phyloP scores from a whole-genome alignment of 2,113 vertebrate species.

The Gnathonemus longibarbis region DNA sequence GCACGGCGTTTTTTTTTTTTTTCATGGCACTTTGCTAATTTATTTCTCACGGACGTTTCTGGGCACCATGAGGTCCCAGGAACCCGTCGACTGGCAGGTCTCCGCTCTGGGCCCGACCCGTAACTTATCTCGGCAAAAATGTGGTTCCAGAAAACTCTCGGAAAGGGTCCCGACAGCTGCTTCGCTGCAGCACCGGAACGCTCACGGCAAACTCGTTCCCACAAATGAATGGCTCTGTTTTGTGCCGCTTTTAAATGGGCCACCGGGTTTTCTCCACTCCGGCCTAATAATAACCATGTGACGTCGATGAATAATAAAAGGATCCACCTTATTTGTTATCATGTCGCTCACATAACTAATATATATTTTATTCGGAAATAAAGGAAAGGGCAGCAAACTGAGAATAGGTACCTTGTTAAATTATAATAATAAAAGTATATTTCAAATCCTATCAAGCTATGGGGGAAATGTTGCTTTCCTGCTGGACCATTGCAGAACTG shows the following conservation, averaged over 20 bases:
- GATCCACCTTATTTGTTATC: constrained; percentile 1
- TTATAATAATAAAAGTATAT: constrained; percentile 6
- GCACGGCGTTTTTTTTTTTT: not conserved
- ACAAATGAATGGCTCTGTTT: not conserved
- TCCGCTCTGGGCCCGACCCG: not conserved
- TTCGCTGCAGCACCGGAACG: not conserved
- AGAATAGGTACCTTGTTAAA: not conserved
- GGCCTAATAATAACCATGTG: constrained; percentile 1
- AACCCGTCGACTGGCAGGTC: too few relatives aligned
- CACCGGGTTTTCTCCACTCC: not conserved
- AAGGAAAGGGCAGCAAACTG: not conserved
- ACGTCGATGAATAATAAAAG: not conserved
- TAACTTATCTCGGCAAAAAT: not conserved
- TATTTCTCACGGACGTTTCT: not conserved
- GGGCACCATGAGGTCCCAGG: not conserved
- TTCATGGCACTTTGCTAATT: not conserved
- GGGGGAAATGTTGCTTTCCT: not conserved
- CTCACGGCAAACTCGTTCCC: not conserved
- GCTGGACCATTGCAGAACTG: not conserved
- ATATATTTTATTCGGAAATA: not conserved
- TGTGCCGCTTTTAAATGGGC: not conserved
- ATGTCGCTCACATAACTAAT: not conserved
- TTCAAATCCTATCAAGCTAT: not conserved
- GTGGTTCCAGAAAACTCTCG: not conserved
- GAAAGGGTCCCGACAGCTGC: not conserved